Evolutionary conservation across 2,113 vertebrate species (phyloP).

Genomic region (Gadus chalcogrammus): DNA sequence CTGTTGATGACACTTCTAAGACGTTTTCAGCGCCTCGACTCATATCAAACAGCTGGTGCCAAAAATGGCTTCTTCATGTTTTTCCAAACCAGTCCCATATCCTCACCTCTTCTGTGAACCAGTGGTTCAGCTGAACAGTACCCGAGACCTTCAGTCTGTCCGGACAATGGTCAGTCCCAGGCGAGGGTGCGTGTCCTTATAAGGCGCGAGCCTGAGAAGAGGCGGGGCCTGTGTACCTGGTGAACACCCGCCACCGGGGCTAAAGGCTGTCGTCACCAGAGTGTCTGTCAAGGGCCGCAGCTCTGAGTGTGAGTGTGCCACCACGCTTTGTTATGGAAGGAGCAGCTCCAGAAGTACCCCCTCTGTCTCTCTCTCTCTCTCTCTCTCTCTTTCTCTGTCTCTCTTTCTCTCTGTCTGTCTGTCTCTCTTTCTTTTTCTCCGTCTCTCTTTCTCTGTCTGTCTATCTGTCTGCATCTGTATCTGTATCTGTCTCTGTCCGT

Average conservation of each 20-base stretch:
- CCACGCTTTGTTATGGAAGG: background rate
- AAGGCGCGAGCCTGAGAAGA: slow-evolving; percentile 39
- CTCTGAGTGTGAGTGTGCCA: background rate
- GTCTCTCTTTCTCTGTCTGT: too few relatives aligned
- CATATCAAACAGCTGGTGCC: too few relatives aligned
- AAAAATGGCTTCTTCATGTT: background rate
- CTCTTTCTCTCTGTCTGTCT: too few relatives aligned
- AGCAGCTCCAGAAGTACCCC: background rate
- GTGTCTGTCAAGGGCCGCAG: background rate
- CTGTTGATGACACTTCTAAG: background rate
- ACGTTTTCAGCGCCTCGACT: background rate
- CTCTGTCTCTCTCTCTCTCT: background rate
- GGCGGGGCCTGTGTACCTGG: slow-evolving; percentile 18
- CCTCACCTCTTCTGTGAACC: background rate
- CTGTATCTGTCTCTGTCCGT: too few relatives aligned
- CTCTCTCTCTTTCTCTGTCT: background rate
- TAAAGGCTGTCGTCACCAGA: slow-evolving; percentile 39
- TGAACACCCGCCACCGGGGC: slow-evolving; percentile 24
- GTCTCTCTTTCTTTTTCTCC: too few relatives aligned
- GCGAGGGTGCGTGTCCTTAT: slow-evolving; percentile 48
- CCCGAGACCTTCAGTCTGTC: slow-evolving; percentile 2
- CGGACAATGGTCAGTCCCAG: background rate
- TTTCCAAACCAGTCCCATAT: background rate
- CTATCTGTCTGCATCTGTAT: too few relatives aligned
- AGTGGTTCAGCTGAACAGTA: background rate